A percentile compares a stretch with the other conserved stretches of the same genome.
Conservation (phyloP, 1,140 invertebrate species). For the Trialeurodes vaporariorum region DNA sequence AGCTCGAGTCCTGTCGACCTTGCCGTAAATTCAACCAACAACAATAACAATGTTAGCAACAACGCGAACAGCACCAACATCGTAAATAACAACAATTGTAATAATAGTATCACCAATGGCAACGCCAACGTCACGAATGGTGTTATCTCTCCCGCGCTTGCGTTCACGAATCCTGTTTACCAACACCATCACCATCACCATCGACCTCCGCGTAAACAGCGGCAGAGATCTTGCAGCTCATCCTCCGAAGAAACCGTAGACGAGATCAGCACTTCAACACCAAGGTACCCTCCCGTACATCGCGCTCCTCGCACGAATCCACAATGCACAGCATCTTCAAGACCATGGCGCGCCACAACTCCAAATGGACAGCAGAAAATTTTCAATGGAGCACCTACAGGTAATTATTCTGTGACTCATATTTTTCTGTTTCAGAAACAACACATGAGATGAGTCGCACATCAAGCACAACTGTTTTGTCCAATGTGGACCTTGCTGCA, state of each 20-base stretch:
- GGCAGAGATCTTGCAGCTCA: slow-evolving; percentile 29
- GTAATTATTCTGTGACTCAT: no score
- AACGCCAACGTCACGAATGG: slow-evolving; percentile 11
- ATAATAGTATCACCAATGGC: background rate
- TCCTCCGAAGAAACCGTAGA: slow-evolving; percentile 28
- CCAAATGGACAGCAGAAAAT: no score
- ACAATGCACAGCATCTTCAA: no score
- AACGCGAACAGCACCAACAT: slow-evolving; percentile 16
- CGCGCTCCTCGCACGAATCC: slow-evolving; percentile 27
- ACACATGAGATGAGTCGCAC: no score
- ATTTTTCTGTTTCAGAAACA: no score
- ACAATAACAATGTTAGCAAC: slow-evolving; percentile 16
- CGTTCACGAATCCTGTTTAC: slow-evolving; percentile 80
- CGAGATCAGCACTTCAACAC: slow-evolving; percentile 26
- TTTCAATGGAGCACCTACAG: no score
- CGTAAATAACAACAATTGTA: background rate
- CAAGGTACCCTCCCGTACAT: slow-evolving; percentile 21
- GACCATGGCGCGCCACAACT: no score
- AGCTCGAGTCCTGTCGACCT: slow-evolving; percentile 79
- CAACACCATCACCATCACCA: slow-evolving; percentile 35
- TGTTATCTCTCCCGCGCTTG: slow-evolving; percentile 54
- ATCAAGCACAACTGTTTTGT: no score
- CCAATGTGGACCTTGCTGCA: no score
- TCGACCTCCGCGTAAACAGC: slow-evolving; percentile 36
- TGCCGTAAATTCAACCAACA: slow-evolving; percentile 32